phyloP scores from a whole-genome alignment of 2,797 vertebrate genomes.

The Sebastes taczanowskii region DNA sequence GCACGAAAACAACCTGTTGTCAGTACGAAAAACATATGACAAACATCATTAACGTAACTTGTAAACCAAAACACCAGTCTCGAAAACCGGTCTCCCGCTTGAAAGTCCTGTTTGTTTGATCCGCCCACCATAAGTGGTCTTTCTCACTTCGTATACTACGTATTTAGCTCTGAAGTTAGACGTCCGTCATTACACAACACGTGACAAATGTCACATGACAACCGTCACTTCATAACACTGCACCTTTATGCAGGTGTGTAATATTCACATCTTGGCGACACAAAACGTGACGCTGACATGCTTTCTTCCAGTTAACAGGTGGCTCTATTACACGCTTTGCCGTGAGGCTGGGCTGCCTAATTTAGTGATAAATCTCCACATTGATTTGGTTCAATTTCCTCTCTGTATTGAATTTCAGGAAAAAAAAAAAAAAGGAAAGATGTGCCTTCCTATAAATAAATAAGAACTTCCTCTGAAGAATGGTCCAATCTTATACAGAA shows the following conservation, averaged over 20 bases:
- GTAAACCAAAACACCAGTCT: too few relatives aligned
- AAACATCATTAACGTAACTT: too few relatives aligned
- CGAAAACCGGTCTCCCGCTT: too few relatives aligned
- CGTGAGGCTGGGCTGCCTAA: neutral
- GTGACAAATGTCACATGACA: too few relatives aligned
- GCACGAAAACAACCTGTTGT: too few relatives aligned
- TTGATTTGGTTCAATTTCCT: neutral
- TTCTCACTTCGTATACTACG: neutral
- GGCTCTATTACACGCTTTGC: neutral
- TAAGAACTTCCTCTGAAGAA: neutral
- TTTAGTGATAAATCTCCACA: neutral
- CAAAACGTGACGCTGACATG: too few relatives aligned
- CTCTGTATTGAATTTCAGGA: neutral
- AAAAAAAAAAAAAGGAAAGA: neutral
- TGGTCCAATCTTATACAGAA: neutral
- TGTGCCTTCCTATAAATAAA: neutral
- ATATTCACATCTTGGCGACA: too few relatives aligned
- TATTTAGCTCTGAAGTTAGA: neutral
- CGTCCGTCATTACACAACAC: neutral
- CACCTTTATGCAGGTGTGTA: too few relatives aligned
- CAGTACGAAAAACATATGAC: too few relatives aligned
- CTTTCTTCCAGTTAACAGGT: neutral
- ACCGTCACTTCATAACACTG: too few relatives aligned
- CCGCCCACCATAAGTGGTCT: too few relatives aligned
- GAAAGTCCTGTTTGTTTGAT: too few relatives aligned